These are phyloP conservation scores for Tamandua tetradactyla DNA, from an alignment of 2,797 vertebrate species.

Conservation along the genomic window DNA sequence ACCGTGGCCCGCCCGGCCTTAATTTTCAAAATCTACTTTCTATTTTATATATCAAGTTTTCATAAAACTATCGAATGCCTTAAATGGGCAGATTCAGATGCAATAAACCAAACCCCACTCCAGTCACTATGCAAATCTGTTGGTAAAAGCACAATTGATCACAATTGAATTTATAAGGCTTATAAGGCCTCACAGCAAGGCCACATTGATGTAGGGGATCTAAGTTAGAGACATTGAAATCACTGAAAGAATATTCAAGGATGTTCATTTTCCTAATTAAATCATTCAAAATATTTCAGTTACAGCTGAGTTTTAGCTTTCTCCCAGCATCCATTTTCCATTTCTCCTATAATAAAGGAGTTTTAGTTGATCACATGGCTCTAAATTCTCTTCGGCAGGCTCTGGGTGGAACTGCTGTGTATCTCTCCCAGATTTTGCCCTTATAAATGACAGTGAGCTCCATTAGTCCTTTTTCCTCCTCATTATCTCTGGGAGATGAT, in stretches of 20 bases:
- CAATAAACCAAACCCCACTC: not conserved
- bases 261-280: not conserved
- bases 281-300: not conserved
- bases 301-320: not conserved
- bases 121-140: not conserved
- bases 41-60: not conserved
- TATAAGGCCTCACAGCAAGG: accelerated
- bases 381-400: not conserved
- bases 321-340: not conserved
- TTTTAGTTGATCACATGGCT: not conserved
- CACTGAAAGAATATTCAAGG: not conserved
- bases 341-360: not conserved
- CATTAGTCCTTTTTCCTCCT: not conserved
- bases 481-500: not conserved
- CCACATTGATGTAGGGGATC: not conserved
- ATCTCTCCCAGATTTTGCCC: conserved; percentile 31
- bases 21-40: not conserved
- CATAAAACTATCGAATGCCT: not conserved
- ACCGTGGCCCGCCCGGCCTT: too few relatives aligned
- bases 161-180: not conserved
- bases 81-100: not conserved
- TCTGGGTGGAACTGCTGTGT: not conserved
- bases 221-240: not conserved
- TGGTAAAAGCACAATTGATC: not conserved
- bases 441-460: not conserved